Evolutionary conservation across 2,797 vertebrate genomes (phyloP), one percentile per base, ranked within the genome.

Genomic region (Acanthornis magna): DNA sequence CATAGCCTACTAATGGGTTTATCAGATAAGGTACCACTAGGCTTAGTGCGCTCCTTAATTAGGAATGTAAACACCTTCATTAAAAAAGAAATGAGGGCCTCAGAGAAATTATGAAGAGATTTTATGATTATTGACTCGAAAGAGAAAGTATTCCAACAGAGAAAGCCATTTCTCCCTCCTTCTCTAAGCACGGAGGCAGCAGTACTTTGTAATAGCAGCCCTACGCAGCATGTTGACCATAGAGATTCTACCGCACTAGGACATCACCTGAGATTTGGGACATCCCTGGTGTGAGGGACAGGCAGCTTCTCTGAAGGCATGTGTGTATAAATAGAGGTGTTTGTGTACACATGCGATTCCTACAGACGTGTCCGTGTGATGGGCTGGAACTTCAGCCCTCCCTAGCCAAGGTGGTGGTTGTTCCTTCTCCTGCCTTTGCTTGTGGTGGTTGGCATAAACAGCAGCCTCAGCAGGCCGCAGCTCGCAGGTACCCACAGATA

Each of bases 41-140:
- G 83, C 85, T 95, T 93, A 85, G 93, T 67, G 77, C 2, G 0
- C 30, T 91, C 27, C 83, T 95, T 95, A 95, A 96, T 96, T 95
- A 91, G 94, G 88, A 95, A 95, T 95, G 94, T 95, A 96, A 96
- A 96, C 92, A 96, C 32, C 20, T 91, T 95, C 94, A 93, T 95
- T 96, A 67, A 76, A 70, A 87, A 72, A 76, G 67, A 94, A 92
- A 77, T 11, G 5, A 81, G 55, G 12, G 67, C 88, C 83, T 93
- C 29, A 23, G 90, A 94, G 90, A 92, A 93, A 63, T 91, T 93
- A 25, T 89, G 67, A 54, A 71, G 86, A 85, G 71, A 89, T 93
- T 94, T 91, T 79, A 21, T 63, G 77, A 89, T 93, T 92, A 77
- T 91, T 0, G 0, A 63, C 67, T 90, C 6, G 0, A 94, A 89